phyloP scores from a whole-genome alignment of 2,797 vertebrate genomes.

The Sebastes steindachneri region DNA sequence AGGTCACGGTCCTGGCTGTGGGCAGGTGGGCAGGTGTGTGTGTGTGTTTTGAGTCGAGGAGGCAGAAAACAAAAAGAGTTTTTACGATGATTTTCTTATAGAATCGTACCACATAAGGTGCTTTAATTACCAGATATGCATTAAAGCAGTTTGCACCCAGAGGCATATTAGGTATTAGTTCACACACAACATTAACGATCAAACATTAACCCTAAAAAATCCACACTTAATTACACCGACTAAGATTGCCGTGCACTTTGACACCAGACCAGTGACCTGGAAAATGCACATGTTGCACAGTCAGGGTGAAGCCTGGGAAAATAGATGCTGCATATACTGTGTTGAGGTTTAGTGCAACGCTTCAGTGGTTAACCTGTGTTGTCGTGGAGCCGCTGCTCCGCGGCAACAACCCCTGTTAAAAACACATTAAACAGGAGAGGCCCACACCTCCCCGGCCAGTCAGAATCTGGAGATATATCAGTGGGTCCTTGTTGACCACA shows the following conservation, averaged over 20 bases:
- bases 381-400: not conserved
- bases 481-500: not conserved
- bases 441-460: not conserved
- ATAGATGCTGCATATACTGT: not conserved
- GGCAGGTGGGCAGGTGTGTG: conserved; percentile 93
- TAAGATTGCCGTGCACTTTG: not conserved
- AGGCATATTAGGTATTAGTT: not conserved
- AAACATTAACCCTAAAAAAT: conserved; percentile 46
- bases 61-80: not conserved
- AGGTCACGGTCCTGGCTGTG: conserved; percentile 94
- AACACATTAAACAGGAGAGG: not conserved
- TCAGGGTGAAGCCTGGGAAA: conserved; percentile 25
- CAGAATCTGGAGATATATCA: not conserved
- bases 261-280: conserved; percentile 29
- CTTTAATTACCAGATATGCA: not conserved
- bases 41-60: not conserved
- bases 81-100: not conserved
- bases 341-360: not conserved
- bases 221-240: not conserved
- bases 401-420: not conserved
- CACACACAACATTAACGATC: not conserved
- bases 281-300: not conserved
- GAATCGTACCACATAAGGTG: not conserved
- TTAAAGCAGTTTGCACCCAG: not conserved
- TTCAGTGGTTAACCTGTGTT: not conserved